Evolutionary conservation across 2,797 vertebrate genomes (phyloP), one percentile per base, ranked within the genome.

Genomic region (Anas acuta): DNA sequence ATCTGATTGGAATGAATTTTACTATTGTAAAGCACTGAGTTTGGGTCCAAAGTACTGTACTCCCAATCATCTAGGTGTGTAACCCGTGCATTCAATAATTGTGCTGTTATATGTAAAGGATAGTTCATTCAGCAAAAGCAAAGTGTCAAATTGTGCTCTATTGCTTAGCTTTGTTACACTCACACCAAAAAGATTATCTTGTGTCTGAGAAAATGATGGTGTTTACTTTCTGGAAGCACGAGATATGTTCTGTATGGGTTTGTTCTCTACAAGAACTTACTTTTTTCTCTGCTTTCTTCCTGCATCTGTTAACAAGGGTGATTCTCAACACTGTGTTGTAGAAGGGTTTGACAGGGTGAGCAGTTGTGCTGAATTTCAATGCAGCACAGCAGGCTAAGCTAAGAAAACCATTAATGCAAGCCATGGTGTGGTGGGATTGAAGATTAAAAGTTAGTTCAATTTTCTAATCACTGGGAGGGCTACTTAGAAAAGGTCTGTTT

Each of bases 361-460:
- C 75, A 26, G 12, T 78, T 64, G 20, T 45, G 28, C 51, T 84
- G 76, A 10, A 8, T 7, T 71, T 51, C 51, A 69, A 53, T 54
- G 74, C 15, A 60, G 35, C 92, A 80, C 91, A 91, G 84, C 79
- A 94, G 84, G 76, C 49, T 75, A 69, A 81, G 60, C 45, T 91
- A 83, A 95, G 80, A 62, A 95, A 75, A 72, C 21, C 67, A 85
- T 93, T 95, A 94, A 87, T 21, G 67, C 53, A 67, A 85, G 53
- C n/a, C 71, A 20, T 49, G 32, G 19, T 76, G 25, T 57, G 22
- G 35, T 89, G 92, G 67, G 64, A 90, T 94, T 85, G 84, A 76
- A 94, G 89, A 92, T 91, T 96, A 84, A 89, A 95, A 96, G 60
- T 79, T 95, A 33, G 23, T 92, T 92, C 93, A 93, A 93, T 96